Evolutionary conservation across 2,888 invertebrate species (phyloP), one percentile per base, ranked within the genome.

Genomic region (Chamaedrilus cognettii): DNA sequence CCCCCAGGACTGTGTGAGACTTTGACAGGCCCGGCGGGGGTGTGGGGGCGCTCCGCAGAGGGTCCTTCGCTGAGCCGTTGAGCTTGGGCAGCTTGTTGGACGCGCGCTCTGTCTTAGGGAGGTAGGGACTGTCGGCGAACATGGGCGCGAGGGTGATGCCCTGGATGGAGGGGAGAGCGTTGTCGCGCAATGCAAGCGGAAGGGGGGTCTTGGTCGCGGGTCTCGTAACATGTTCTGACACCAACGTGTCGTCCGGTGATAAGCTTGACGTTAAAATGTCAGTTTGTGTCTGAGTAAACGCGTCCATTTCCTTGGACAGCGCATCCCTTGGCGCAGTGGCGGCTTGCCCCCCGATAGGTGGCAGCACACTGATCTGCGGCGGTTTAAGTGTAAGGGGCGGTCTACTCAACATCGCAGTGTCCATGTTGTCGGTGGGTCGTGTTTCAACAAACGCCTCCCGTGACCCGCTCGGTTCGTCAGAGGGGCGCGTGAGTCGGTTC

Each of bases 401-500:
- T 58, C 23, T 23, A 33, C 5, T 30, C 28, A 5, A 23, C 32
- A 28, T 34, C 35, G 60, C 2, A n/a, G 42, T 11, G 7, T 42
- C 11, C 7, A 11, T 19, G 19, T 42, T 42, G 7, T 11, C 19
- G 11, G 7, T 42, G 11, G 42, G 42, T 19, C 42, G 7, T n/a
- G n/a, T n/a, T 19, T 42, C 42, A 42, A 19, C 19, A 11, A 11
- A 19, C 7, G 19, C 19, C 42, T 42, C 42, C 7, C 19, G 11
- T 11, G 42, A 42, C 7, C 42, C 42, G 19, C 11, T 2, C n/a
- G 23, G 2, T 2, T 60, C 42, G 23, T 42, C 42, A 0, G 19
- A 7, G 31, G 2, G 4, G 0, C 35, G 30, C 34, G 66, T 68
- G 62, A 72, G 66, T 57, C 71, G 71, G 56, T 69, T 71, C 70